Base-by-base conservation (phyloP, 1,140 invertebrate genomes). In the Bombus turneri region DNA sequence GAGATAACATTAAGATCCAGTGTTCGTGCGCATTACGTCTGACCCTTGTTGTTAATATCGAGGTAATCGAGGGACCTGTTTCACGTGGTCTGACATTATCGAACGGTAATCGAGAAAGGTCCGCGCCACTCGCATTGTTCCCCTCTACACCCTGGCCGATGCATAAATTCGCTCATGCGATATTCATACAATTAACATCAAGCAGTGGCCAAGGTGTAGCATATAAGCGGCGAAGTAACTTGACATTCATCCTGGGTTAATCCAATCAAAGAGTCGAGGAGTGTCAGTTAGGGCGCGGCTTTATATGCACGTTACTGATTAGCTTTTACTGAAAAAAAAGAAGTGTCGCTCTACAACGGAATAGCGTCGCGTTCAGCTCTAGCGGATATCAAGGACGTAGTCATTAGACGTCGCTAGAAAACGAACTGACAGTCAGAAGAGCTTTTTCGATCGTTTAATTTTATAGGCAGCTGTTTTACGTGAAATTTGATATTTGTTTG, bases 271-370 rank as follows among this genome's bases (percentile, higher is more conserved):
- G 66, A 75, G 86, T 59, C 75, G 75, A 91, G 90, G 91, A 91
- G 91, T 91, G 90, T 91, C 89, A 79, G 74, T 85, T 85, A 87
- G 81, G 89, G 91, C 86, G 91, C 89, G 89, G 91, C 90, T 88
- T 88, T 77, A 88, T 89, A 74, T 80, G 88, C 88, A 68, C 75
- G 64, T 83, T 85, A 81, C 87, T 85, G 88, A 89, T 88, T 89
- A 89, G 80, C 85, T 87, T 78, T 76, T 77, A 74, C 81, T 76
- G 79, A 80, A 66, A 31, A 31, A 66, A 71, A 84, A 80, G 76
- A 76, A 73, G 77, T 78, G 73, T 75, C 59, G 59, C 68, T 64
- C 66, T 43, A 59, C 62, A 43, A 79, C 77, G 64, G 76, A 79
- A 83, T 72, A 79, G 39, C 43, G 57, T 43, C n/a, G 41, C 74